These are phyloP conservation scores for Dendrophyllia cribrosa DNA, from an alignment of 64 coral and sea anemone genomes.

Conservation along the genomic window DNA sequence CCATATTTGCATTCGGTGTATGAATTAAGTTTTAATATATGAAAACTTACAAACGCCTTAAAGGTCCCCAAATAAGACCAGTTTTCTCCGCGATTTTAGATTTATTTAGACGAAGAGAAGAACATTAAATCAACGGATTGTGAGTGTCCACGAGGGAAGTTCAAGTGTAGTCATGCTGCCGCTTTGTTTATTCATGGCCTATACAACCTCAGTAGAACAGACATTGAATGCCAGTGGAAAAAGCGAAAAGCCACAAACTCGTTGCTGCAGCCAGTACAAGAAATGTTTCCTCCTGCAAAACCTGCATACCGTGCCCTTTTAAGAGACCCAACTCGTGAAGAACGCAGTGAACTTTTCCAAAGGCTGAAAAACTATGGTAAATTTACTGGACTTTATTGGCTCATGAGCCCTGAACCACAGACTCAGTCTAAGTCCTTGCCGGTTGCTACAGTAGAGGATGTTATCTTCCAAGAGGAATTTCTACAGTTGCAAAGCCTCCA, in stretches of 20 bases:
- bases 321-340: conserved; percentile 31
- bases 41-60: neutral
- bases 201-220: conserved; percentile 30
- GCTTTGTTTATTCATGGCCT: conserved; percentile 22
- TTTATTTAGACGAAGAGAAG: conserved; percentile 35
- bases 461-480: conserved; percentile 46
- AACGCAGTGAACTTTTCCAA: conserved; percentile 12
- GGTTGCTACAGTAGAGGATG: conserved; percentile 38
- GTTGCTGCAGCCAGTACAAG: neutral
- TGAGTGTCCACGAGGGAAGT: conserved; percentile 30
- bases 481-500: neutral
- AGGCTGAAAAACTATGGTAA: conserved; percentile 33
- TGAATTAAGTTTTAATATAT: neutral
- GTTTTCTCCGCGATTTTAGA: conserved; percentile 31
- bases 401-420: conserved; percentile 42
- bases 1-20: too few species aligned
- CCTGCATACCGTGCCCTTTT: neutral
- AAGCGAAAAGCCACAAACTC: conserved; percentile 6
- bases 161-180: conserved; percentile 47
- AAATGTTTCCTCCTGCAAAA: conserved; percentile 56
- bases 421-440: neutral
- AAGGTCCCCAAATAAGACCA: neutral
- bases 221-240: conserved; percentile 45
- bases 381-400: conserved; percentile 30
- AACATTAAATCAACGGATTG: conserved; percentile 46